Conservation (phyloP, 2,113 vertebrate genomes). For the Lycocorax pyrrhopterus region DNA sequence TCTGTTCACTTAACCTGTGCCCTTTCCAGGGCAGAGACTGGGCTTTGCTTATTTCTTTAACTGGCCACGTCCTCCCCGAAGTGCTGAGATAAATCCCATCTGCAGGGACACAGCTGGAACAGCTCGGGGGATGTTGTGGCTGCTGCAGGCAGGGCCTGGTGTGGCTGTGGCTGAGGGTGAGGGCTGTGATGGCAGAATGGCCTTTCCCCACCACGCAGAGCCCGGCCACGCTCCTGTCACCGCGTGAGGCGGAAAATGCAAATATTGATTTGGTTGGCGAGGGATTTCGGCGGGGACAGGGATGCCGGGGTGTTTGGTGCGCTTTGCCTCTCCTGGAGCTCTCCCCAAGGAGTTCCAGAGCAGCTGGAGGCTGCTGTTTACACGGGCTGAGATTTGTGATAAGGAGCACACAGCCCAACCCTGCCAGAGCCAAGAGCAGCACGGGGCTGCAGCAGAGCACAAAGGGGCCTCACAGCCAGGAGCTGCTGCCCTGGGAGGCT, state of each 20-base stretch:
- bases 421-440: not conserved
- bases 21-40: not conserved
- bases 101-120: not conserved
- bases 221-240: not conserved
- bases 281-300: not conserved
- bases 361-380: not conserved
- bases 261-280: not conserved
- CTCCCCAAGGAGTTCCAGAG: not conserved
- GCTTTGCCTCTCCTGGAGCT: not conserved
- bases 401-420: not conserved
- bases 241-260: not conserved
- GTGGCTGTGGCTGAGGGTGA: not conserved
- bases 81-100: not conserved
- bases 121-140: not conserved
- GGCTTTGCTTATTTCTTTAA: not conserved
- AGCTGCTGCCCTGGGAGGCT: not conserved
- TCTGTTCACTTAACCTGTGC: not conserved
- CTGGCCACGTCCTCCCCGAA: fast-evolving
- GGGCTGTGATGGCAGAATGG: not conserved
- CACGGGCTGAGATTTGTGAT: not conserved
- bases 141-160: too few relatives aligned
- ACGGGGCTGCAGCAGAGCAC: not conserved
- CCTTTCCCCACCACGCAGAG: not conserved
- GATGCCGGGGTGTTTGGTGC: not conserved
- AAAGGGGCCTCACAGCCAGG: not conserved